These are phyloP conservation scores for Antigone vipio DNA, from an alignment of 2,113 vertebrate genomes.

Conservation along the genomic window DNA sequence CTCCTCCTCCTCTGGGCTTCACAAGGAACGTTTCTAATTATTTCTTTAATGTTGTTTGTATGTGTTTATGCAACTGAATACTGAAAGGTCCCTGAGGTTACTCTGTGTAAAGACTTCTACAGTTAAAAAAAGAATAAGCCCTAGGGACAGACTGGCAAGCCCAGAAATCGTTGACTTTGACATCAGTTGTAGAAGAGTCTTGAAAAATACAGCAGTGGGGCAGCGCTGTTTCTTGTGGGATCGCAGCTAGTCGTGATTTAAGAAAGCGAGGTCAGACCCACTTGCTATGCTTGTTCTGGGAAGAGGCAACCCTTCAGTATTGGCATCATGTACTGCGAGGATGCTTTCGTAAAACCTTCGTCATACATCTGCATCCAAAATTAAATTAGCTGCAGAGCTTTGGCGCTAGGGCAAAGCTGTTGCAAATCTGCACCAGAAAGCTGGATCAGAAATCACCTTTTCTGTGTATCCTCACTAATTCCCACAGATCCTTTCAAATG, in stretches of 20 bases:
- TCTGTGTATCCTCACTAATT: slow-evolving; percentile 18
- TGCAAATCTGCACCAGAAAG: slow-evolving; percentile 6
- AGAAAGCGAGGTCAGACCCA: background rate
- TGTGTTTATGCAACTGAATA: slow-evolving; percentile 21
- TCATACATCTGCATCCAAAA: background rate
- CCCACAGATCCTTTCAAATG: slow-evolving; percentile 30
- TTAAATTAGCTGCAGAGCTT: slow-evolving; percentile 6
- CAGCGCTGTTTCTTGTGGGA: background rate
- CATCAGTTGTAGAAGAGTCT: background rate
- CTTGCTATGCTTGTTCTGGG: background rate
- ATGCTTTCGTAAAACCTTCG: background rate
- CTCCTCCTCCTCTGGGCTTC: background rate
- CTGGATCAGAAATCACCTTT: slow-evolving; percentile 47
- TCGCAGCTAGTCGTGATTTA: background rate
- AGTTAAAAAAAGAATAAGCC: background rate
- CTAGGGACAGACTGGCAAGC: background rate
- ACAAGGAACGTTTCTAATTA: background rate
- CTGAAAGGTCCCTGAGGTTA: background rate
- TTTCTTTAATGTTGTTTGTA: slow-evolving; percentile 11
- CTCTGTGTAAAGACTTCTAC: background rate
- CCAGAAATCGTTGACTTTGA: background rate
- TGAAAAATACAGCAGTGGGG: background rate
- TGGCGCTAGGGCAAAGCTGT: background rate
- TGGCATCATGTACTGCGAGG: background rate
- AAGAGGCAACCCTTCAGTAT: background rate